Evolutionary conservation across 1,140 invertebrate genomes (phyloP).

Genomic region (Melanaphis sacchari): DNA sequence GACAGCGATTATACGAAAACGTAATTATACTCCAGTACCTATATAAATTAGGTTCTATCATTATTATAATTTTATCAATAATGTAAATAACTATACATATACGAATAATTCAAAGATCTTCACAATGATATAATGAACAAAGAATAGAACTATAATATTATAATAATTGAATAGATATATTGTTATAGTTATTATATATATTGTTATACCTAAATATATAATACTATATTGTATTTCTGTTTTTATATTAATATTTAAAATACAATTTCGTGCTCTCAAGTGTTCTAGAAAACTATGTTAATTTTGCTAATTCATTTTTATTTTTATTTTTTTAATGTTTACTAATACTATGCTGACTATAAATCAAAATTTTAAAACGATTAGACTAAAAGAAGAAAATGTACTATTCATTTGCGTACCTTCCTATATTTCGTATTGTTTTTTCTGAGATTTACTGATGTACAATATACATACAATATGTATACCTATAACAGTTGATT

Average conservation of each 20-base stretch:
- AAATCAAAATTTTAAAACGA: neutral
- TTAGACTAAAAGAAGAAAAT: neutral
- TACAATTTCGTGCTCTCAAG: neutral
- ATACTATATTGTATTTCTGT: neutral
- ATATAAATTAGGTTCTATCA: neutral
- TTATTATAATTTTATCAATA: neutral
- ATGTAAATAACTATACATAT: neutral
- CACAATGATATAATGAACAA: neutral
- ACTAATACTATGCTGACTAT: neutral
- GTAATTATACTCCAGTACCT: too few species aligned
- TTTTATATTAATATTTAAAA: neutral
- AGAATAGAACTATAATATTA: neutral
- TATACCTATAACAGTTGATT: neutral
- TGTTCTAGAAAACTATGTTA: neutral
- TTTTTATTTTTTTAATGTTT: neutral
- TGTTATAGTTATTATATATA: neutral
- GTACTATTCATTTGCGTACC: neutral
- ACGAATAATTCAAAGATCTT: neutral
- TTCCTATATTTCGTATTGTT: neutral
- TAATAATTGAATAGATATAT: neutral
- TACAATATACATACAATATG: neutral
- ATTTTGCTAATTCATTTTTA: neutral
- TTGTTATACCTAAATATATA: neutral
- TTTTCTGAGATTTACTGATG: neutral
- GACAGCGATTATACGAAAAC: too few species aligned